Conservation (phyloP, 2,888 invertebrate genomes). For the Himalopsyche tibetana region DNA sequence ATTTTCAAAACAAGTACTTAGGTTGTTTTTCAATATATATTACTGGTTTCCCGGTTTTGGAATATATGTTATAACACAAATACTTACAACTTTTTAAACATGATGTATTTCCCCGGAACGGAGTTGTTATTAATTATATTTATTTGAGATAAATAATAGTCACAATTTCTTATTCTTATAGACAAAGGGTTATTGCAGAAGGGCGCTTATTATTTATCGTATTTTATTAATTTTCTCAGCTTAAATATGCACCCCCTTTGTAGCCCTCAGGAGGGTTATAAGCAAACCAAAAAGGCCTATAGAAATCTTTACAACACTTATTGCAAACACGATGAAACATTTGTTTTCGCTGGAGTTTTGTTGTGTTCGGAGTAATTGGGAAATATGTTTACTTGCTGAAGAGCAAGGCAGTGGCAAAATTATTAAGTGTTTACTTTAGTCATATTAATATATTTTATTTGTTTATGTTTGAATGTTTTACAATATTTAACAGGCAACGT, state of each 20-base stretch:
- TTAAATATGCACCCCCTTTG: constrained; percentile 30
- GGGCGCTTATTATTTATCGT: background rate
- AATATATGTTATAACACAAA: background rate
- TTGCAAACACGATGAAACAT: background rate
- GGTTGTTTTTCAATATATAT: no score
- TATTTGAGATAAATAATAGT: background rate
- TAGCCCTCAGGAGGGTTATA: background rate
- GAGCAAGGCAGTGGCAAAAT: background rate
- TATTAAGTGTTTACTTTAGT: background rate
- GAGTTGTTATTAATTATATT: background rate
- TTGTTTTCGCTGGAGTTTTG: constrained; percentile 5
- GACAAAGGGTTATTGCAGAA: background rate
- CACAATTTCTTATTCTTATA: background rate
- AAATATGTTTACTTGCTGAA: background rate
- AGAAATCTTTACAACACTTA: constrained; percentile 16
- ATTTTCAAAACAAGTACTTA: no score
- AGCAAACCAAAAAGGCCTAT: constrained; percentile 2
- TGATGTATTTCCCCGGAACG: no score
- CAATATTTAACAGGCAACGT: background rate
- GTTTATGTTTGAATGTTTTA: background rate
- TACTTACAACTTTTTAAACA: background rate
- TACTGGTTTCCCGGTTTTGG: no score
- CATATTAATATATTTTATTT: no score
- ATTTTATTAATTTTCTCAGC: constrained; percentile 3
- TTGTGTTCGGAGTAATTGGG: constrained; percentile 1